phyloP scores from a whole-genome alignment of 2,888 invertebrate species.

The Xanthia icteritia region DNA sequence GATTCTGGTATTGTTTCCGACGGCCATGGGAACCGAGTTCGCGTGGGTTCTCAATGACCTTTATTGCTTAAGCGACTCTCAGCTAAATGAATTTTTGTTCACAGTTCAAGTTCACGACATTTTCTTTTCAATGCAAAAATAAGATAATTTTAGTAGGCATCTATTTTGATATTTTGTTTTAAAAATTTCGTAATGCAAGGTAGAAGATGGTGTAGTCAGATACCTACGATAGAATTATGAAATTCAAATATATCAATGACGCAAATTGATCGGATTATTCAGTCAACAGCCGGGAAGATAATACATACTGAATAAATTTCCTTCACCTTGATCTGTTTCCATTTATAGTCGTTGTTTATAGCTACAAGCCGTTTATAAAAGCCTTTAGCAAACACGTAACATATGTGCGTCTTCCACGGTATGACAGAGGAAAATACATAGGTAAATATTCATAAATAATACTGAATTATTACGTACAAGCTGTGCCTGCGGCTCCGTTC shows the following conservation, averaged over 20 bases:
- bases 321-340: slow-evolving; percentile 82
- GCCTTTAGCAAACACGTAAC: slow-evolving; percentile 39
- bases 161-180: slow-evolving; percentile 16
- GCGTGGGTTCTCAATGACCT: slow-evolving; percentile 81
- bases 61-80: slow-evolving; percentile 74
- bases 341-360: slow-evolving; percentile 72
- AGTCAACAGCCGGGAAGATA: slow-evolving; percentile 76
- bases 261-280: slow-evolving; percentile 81
- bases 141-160: slow-evolving; percentile 26
- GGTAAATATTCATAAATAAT: slow-evolving; percentile 47
- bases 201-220: slow-evolving; percentile 19
- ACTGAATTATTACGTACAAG: slow-evolving; percentile 18
- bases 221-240: slow-evolving; percentile 64
- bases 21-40: slow-evolving; percentile 83
- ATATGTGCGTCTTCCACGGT: slow-evolving; percentile 62
- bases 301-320: slow-evolving; percentile 77
- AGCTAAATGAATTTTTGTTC: slow-evolving; percentile 71
- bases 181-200: slow-evolving; percentile 27
- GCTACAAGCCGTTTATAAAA: slow-evolving; percentile 56
- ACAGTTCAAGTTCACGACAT: slow-evolving; percentile 76
- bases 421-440: slow-evolving; percentile 57
- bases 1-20: slow-evolving; percentile 86
- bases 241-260: slow-evolving; percentile 78
- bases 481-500: neutral
- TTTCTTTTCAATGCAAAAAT: slow-evolving; percentile 56